A percentile compares a stretch with the other conserved stretches of the same genome.
Evolutionary conservation across 2,113 vertebrate species (phyloP).

Genomic region (Brevimyrus niger): DNA sequence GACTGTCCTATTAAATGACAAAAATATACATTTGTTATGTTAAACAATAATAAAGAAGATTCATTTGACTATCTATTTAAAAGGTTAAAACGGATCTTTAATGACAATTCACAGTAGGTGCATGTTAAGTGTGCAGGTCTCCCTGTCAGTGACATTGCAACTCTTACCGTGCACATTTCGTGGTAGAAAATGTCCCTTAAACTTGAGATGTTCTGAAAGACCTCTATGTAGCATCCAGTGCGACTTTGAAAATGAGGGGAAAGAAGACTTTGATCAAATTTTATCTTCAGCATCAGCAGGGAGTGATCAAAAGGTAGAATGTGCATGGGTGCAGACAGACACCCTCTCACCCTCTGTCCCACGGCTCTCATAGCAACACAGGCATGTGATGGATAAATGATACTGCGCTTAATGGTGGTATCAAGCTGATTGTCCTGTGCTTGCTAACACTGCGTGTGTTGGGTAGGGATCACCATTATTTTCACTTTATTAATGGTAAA

Average conservation of each 20-base stretch:
- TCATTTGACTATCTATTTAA: background rate
- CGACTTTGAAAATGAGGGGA: constrained; percentile 59
- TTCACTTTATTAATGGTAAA: background rate
- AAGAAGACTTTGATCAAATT: background rate
- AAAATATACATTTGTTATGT: background rate
- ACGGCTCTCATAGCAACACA: background rate
- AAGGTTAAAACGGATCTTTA: background rate
- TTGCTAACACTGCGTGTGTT: background rate
- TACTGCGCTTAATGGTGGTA: background rate
- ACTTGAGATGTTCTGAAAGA: constrained; percentile 83
- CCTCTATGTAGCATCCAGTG: constrained; percentile 79
- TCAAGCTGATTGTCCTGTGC: background rate
- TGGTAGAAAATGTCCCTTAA: constrained; percentile 80
- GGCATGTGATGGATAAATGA: background rate
- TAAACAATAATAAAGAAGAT: background rate
- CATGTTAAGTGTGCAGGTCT: background rate
- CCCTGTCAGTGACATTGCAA: background rate
- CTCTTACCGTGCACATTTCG: constrained; percentile 78
- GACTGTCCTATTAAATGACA: background rate
- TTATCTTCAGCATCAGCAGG: background rate
- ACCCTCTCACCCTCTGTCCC: background rate
- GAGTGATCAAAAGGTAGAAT: background rate
- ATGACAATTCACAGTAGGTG: background rate
- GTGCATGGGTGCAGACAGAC: no score
- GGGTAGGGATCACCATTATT: background rate